Evolutionary conservation across 2,797 vertebrate species (phyloP), one percentile per base, ranked within the genome.

Genomic region (Cichlasoma orientale): DNA sequence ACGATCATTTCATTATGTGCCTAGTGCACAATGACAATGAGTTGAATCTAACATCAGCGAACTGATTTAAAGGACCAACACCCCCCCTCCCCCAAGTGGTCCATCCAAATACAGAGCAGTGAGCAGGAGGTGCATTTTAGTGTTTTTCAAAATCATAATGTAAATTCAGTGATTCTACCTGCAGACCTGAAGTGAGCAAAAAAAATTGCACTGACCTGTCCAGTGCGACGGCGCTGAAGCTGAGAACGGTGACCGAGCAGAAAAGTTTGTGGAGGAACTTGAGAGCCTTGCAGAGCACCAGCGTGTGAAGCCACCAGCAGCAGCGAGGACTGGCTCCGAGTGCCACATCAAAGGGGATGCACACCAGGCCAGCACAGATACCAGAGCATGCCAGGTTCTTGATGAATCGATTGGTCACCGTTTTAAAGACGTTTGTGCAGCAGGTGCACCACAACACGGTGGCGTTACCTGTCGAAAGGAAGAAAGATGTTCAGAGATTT

Each of bases 221-320:
- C 70, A 99, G 94, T 4, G 98, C 98, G 84, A 99, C 98, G 90
- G 96, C 96, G 19, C 97, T 96, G 90, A 99, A 99, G 86, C 96
- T 99, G 83, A 99, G 97, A 92, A 99, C 94, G 5, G 96, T 98
- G 92, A 97, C 98, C 0, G 98, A 99, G 92, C 98, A 98, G 94
- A 99, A 99, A 72, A 99, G 96, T 88, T 97, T 98, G 80, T 99
- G 98, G 56, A 99, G 93, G 92, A 99, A 99, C 92, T 98, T 99
- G 92, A 98, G 91, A 73, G 95, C 92, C 92, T 97, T 98, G 95
- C 98, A 99, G 93, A 99, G 96, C 71, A 97, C 84, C 91, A 97
- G 91, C 0, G 95, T 96, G 74, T 97, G 97, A 56, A 98, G 95
- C 98, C 98, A 99, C 96, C 96, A 96, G 94, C 98, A 99, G 91